A percentile compares a stretch with the other conserved stretches of the same genome.
Evolutionary conservation across 2,797 vertebrate species (phyloP).

Genomic region (Alcedo atthis): DNA sequence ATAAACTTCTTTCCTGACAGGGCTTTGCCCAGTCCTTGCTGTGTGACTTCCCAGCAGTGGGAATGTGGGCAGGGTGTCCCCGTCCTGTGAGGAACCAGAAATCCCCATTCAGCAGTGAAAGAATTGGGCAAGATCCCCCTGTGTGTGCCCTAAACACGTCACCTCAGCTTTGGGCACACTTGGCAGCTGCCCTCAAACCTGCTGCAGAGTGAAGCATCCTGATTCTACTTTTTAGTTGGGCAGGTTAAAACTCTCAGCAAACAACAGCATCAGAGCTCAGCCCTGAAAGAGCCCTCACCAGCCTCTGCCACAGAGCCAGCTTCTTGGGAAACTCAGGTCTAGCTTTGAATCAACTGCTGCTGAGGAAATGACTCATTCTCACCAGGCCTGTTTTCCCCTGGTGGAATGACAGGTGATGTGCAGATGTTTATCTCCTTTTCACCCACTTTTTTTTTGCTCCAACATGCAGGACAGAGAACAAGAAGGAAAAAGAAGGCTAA

Average conservation of each 20-base stretch:
- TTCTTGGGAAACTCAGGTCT: neutral
- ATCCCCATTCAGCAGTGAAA: neutral
- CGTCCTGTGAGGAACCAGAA: neutral
- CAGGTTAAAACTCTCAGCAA: neutral
- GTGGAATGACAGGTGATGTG: neutral
- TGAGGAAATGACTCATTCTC: neutral
- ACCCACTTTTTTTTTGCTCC: neutral
- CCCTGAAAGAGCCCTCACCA: neutral
- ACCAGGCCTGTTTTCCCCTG: neutral
- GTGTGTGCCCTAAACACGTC: fast-evolving
- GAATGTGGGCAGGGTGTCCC: neutral
- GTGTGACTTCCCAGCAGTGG: neutral
- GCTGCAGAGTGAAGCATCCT: neutral
- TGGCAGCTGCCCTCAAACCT: neutral
- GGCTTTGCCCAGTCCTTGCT: neutral
- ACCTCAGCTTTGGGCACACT: neutral
- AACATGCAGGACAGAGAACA: neutral
- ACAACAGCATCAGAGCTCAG: neutral
- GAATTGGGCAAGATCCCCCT: neutral
- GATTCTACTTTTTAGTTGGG: neutral
- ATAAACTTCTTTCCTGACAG: neutral
- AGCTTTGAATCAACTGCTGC: neutral
- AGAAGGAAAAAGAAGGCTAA: neutral
- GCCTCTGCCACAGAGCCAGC: neutral
- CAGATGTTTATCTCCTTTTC: neutral